Evolutionary conservation across 2,888 invertebrate species (phyloP).

Genomic region (Ethmia dodecea): DNA sequence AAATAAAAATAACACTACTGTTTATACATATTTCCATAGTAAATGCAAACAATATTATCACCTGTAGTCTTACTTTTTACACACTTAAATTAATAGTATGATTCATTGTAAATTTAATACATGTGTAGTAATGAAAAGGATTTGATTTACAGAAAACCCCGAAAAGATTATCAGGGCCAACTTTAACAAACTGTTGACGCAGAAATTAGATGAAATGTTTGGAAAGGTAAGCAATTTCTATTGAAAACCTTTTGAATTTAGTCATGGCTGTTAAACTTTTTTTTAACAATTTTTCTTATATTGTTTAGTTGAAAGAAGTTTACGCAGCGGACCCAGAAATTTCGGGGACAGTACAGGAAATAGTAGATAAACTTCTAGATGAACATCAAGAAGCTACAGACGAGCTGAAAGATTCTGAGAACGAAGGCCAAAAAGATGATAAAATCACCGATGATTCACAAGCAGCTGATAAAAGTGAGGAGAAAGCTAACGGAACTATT

Average conservation of each 20-base stretch:
- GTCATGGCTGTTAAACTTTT: too few relatives aligned
- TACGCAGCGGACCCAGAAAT: background rate
- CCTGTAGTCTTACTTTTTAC: too few relatives aligned
- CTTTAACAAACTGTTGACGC: slow-evolving; percentile 23
- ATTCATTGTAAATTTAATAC: too few relatives aligned
- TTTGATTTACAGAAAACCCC: slow-evolving; percentile 23
- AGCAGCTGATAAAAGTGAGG: background rate
- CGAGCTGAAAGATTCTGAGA: background rate
- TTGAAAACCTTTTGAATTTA: background rate
- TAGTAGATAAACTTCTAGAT: background rate
- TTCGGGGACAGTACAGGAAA: background rate
- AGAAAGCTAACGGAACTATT: background rate
- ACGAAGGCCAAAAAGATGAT: too few relatives aligned
- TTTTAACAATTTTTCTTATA: background rate
- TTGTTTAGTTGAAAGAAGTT: background rate
- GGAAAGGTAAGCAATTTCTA: slow-evolving; percentile 27
- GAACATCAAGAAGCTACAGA: slow-evolving; percentile 1
- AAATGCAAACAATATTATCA: too few relatives aligned
- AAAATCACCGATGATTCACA: background rate
- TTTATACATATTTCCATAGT: too few relatives aligned
- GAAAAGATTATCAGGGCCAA: slow-evolving; percentile 30
- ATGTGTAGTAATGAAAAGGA: background rate
- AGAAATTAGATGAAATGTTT: slow-evolving; percentile 29
- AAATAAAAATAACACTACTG: too few relatives aligned
- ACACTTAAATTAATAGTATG: too few relatives aligned